phyloP scores from a whole-genome alignment of 2,113 vertebrate species.

The Cyprinodon tularosa region DNA sequence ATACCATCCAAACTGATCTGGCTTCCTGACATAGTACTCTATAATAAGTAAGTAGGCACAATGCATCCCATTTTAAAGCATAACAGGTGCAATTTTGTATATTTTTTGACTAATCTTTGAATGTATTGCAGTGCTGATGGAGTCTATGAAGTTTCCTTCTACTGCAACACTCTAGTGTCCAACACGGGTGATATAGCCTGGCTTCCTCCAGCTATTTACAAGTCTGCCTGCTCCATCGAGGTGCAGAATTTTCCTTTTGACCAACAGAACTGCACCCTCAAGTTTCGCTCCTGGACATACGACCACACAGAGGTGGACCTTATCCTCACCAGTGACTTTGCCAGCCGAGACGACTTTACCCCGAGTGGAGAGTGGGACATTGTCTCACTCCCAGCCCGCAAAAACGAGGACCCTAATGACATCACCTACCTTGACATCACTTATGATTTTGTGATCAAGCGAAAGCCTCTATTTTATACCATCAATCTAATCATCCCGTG shows the following conservation, averaged over 20 bases:
- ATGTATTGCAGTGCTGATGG: conserved; percentile 77
- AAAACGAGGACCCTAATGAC: conserved; percentile 82
- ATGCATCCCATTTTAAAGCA: background rate
- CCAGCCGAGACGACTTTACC: conserved; percentile 83
- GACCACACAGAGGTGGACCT: conserved; percentile 83
- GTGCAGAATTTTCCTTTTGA: conserved; percentile 85
- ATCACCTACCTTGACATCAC: conserved; percentile 82
- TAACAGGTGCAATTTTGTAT: background rate
- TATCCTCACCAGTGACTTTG: conserved; percentile 80
- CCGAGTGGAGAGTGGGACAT: conserved; percentile 86
- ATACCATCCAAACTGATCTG: conserved; percentile 83
- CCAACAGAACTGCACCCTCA: conserved; percentile 85
- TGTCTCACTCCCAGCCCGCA: conserved; percentile 81
- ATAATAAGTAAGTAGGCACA: conserved; percentile 78
- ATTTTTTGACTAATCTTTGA: background rate
- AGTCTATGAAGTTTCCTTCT: conserved; percentile 85
- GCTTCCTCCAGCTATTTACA: conserved; percentile 86
- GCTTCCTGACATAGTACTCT: conserved; percentile 85
- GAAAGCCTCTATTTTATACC: conserved; percentile 85
- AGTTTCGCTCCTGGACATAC: conserved; percentile 86
- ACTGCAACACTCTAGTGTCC: conserved; percentile 82
- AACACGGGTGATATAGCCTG: conserved; percentile 82
- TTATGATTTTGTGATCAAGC: conserved; percentile 83
- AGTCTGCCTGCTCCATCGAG: conserved; percentile 84
- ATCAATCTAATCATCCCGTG: conserved; percentile 85